Percentiles rank a stretch among this genome's conserved stretches.
phyloP scores from a whole-genome alignment of 2,113 vertebrate species.

The Mustelus asterias region DNA sequence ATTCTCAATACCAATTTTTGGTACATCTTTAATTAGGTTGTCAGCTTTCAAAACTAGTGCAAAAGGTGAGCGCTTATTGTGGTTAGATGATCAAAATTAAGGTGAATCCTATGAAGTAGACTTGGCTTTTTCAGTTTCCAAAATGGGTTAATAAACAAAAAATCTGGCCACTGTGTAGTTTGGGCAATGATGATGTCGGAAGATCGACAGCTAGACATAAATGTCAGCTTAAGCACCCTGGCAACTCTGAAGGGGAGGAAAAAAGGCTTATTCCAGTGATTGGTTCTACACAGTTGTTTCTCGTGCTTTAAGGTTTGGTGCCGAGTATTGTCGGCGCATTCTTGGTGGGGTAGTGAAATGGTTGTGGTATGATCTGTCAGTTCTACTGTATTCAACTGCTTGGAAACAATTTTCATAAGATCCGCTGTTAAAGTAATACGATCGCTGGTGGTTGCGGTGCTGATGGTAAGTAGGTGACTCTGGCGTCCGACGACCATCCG shows the following conservation, averaged over 20 bases:
- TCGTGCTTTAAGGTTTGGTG: slow-evolving; percentile 85
- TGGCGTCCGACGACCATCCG: slow-evolving; percentile 52
- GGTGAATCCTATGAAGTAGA: background rate
- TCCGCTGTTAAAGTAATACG: slow-evolving; percentile 49
- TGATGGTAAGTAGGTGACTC: slow-evolving; percentile 61
- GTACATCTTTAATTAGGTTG: background rate
- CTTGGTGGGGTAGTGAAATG: slow-evolving; percentile 77
- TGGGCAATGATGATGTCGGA: background rate
- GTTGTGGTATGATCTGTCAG: slow-evolving; percentile 34
- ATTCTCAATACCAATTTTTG: background rate
- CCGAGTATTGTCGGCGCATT: slow-evolving; percentile 90
- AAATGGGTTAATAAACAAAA: background rate
- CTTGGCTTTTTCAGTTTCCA: background rate
- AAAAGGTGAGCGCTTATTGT: background rate
- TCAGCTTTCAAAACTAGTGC: background rate
- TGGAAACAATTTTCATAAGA: background rate
- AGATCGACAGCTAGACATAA: background rate
- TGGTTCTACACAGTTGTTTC: slow-evolving; percentile 80
- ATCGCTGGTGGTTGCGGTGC: slow-evolving; percentile 58
- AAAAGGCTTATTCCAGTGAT: slow-evolving; percentile 42
- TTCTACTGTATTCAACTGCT: background rate
- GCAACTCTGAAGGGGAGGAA: slow-evolving; percentile 16
- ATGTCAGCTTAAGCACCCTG: background rate
- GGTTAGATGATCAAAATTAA: background rate
- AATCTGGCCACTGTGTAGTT: background rate